phyloP scores from a whole-genome alignment of 2,888 invertebrate genomes.

The Euzetes globulus region DNA sequence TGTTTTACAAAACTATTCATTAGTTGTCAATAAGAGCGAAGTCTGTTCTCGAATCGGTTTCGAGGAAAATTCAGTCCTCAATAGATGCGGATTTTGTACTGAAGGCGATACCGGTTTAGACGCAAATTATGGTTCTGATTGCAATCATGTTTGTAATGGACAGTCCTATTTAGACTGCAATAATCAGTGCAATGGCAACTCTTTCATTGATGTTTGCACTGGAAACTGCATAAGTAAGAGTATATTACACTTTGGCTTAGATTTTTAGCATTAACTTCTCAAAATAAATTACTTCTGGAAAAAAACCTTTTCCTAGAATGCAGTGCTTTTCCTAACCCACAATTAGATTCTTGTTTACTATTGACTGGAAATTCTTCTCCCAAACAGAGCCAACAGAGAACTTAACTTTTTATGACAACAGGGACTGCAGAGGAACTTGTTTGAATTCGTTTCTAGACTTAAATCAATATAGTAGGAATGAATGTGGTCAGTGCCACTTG shows the following conservation, averaged over 20 bases:
- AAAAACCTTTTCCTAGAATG: not conserved
- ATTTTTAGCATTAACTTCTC: too few species aligned
- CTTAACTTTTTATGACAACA: not conserved
- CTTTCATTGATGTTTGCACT: not conserved
- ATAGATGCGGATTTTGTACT: not conserved
- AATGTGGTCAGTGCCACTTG: not conserved
- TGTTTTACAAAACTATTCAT: too few species aligned
- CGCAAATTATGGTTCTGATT: not conserved
- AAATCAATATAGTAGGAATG: not conserved
- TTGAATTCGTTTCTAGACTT: not conserved
- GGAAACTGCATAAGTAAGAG: not conserved
- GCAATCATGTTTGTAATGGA: constrained; percentile 13
- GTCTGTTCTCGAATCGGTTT: not conserved
- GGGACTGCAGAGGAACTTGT: not conserved
- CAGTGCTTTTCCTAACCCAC: too few species aligned
- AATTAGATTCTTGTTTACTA: not conserved
- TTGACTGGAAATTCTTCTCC: not conserved
- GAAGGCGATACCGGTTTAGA: constrained; percentile 13
- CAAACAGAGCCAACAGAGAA: not conserved
- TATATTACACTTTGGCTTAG: not conserved
- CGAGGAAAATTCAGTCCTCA: not conserved
- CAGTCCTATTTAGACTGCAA: constrained; percentile 9
- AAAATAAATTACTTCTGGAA: not conserved
- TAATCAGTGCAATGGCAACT: not conserved
- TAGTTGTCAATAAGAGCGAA: not conserved